Evolutionary conservation across 1,140 invertebrate genomes (phyloP), one percentile per base, ranked within the genome.

Genomic region (Dendrolimus kikuchii): DNA sequence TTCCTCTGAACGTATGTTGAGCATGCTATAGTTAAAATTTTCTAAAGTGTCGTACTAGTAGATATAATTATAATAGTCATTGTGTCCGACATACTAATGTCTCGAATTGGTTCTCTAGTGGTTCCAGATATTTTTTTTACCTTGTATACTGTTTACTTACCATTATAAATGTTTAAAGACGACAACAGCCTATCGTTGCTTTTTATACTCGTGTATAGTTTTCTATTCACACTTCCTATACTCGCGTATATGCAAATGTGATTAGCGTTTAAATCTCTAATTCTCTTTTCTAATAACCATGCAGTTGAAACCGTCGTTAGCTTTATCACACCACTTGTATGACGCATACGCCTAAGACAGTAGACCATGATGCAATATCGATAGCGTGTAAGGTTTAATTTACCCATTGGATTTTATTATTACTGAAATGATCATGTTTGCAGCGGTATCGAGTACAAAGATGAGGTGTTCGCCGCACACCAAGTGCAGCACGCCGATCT

Each of bases 361-460:
- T 65, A 61, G 65, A 63, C 59, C 60, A 55, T 57, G 52, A 45
- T 54, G 51, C 46, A n/a, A 45, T 23, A 52, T 49, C 47, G 55
- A 40, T 45, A 38, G 50, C 10, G 7, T n/a, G 23, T 38, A 9
- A 36, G 6, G 38, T 38, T 45, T 45, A 45, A 42, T 37, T 4
- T 38, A 40, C 41, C 47, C 47, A 47, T n/a, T 49, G 40, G 53
- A 46, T 51, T 40, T 51, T 57, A 38, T 40, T 52, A 62, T 70
- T 71, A 67, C 64, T 71, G 55, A 59, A 46, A 44, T 54, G 68
- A 46, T 65, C 72, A 89, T 88, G 67, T 86, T 92, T 92, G 61
- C 91, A 97, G 95, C 92, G 94, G 92, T 76, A 90, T 96, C 83
- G 95, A 96, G 90, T 92, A 93, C 87, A 90, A 93, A 88, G 89